A percentile compares a stretch with the other conserved stretches of the same genome.
Evolutionary conservation across 2,113 vertebrate species (phyloP).

Genomic region (Paradoxurus hermaphroditus): DNA sequence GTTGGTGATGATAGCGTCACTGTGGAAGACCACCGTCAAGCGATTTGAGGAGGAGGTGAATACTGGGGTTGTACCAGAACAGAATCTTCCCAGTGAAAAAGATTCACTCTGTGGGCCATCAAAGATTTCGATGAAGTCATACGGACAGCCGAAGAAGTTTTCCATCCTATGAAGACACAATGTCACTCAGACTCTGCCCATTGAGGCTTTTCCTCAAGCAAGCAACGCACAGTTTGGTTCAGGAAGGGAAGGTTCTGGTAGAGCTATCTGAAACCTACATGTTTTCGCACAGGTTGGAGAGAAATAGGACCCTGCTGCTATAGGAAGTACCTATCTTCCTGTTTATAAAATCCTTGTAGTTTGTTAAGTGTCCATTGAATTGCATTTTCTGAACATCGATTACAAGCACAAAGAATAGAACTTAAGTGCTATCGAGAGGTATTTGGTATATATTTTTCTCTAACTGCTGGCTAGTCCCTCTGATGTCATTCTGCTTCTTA

Average conservation of each 20-base stretch:
- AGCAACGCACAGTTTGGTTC: fast-evolving
- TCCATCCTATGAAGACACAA: slow-evolving; percentile 52
- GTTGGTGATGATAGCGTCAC: slow-evolving; percentile 37
- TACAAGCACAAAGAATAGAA: background rate
- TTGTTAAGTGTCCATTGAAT: background rate
- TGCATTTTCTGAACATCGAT: background rate
- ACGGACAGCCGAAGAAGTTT: slow-evolving; percentile 52
- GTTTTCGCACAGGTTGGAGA: background rate
- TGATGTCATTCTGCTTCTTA: background rate
- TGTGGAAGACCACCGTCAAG: slow-evolving; percentile 63
- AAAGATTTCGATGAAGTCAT: slow-evolving; percentile 72
- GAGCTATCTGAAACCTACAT: background rate
- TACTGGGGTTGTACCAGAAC: slow-evolving; percentile 12
- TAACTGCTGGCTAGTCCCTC: background rate
- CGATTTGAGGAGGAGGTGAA: slow-evolving; percentile 68
- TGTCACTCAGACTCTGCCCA: background rate
- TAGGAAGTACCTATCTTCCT: background rate
- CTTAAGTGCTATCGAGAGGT: background rate
- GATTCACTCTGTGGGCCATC: slow-evolving; percentile 51
- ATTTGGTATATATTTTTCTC: background rate
- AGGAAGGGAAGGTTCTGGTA: background rate
- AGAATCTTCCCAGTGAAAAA: slow-evolving; percentile 57
- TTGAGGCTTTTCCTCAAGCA: background rate
- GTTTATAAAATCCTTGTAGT: background rate
- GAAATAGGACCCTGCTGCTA: fast-evolving